Base-by-base conservation (phyloP, 2,797 vertebrate species). In the Acridotheres tristis region DNA sequence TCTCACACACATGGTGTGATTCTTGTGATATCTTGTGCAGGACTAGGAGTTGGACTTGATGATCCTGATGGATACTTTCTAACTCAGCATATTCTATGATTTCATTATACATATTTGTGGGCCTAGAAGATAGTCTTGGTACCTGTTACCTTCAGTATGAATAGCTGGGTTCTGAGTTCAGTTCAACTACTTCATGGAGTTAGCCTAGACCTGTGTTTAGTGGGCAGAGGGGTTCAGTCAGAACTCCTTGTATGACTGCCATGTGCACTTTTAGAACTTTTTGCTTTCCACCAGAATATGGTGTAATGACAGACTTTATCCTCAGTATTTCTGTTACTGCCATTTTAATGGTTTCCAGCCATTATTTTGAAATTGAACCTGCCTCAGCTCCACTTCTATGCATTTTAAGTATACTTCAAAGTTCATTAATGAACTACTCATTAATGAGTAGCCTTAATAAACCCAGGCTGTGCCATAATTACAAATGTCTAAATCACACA, bases 371-470 rank as follows among this genome's bases (percentile, higher is more conserved):
- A 95, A 75, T 73, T 75, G 77, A 82, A 53, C 42, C 62, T 80
- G 68, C 25, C 29, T 88, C 79, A 94, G 79, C 27, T 71, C 80
- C 86, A 48, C 38, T 96, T 25, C 25, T 45, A 16, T 65, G 68
- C 45, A 87, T 85, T 93, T 91, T 69, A 88, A 89, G 74, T 63
- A 43, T 73, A 86, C 74, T 88, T 95, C 90, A 92, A 81, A 95
- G 71, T 91, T 91, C 59, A 79, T 87, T 89, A 95, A 91, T 88
- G 65, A 95, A 36, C 36, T 36, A 36, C 36, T 91, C 59, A 79
- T 87, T 89, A 95, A 90, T 88, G 65, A 95, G 59, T 30, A 85
- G 68, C 34, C 40, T 92, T 93, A 93, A 91, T 88, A 93, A 96
- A 85, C 15, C 15, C 65, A 79, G 53, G 40, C 66, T 77, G 36